Evolutionary conservation across 2,888 invertebrate species (phyloP), one percentile per base, ranked within the genome.

Genomic region (Smittia aterrima): DNA sequence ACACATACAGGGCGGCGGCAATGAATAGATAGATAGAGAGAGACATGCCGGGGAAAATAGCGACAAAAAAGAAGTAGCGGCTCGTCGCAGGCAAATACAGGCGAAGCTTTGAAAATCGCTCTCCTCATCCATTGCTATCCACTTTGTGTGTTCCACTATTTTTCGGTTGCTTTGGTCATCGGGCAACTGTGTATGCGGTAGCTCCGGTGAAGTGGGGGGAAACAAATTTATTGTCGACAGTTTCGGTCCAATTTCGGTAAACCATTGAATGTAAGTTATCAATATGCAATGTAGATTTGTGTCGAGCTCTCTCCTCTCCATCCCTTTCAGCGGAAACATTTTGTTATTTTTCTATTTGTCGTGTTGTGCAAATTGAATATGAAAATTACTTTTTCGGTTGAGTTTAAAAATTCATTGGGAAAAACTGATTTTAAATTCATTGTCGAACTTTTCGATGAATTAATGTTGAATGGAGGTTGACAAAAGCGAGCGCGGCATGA

Each of bases 181-280:
- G 54, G 70, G 22, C 58, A 58, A 58, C 58, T 58, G 58, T 58
- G 58, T 38, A 9, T 38, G 38, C 9, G 38, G 38, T 38, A n/a
- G n/a, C n/a, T n/a, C n/a, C 47, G 47, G 47, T 47, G 47, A 47
- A 47, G n/a, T 13, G 47, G 32, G n/a, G 58, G 18, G 58, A 58
- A 47, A n/a, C 20, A 72, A 72, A 72, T 72, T 72, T 72, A 72
- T 72, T 72, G 58, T 58, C 72, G 72, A 72, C 72, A 72, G 62
- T 62, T 72, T 72, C 54, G 58, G 58, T 62, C 62, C 18, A 72
- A 58, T 58, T 58, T 58, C 32, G 72, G 72, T 72, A 20, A 38
- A 72, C 72, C 58, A 72, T 38, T 13, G 32, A 62, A 72, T 62
- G 58, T 72, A 72, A 71, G 70, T 71, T 71, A 71, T 71, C 70